Conservation (phyloP, 2,797 vertebrate species). For the Myotis pilosus region DNA sequence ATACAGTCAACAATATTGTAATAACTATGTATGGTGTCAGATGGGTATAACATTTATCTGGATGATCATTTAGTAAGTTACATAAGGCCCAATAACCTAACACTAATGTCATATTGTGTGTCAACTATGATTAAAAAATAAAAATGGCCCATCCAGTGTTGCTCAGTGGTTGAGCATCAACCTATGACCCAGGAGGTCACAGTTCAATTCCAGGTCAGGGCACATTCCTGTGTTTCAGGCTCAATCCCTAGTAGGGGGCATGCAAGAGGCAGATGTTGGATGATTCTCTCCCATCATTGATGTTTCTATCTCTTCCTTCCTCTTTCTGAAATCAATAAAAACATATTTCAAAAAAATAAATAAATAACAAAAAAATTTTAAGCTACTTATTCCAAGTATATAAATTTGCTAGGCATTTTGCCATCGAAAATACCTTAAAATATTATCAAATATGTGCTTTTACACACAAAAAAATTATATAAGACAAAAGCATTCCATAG, state of each 20-base stretch:
- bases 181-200: too few species aligned
- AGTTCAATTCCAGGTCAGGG: too few species aligned
- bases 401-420: background rate
- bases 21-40: background rate
- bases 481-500: background rate
- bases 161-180: too few species aligned
- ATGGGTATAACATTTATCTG: background rate
- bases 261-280: too few species aligned
- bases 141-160: background rate
- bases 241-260: too few species aligned
- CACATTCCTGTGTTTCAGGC: too few species aligned
- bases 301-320: too few species aligned
- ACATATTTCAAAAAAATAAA: too few species aligned
- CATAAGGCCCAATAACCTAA: background rate
- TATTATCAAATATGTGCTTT: background rate
- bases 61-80: background rate
- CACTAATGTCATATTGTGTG: background rate
- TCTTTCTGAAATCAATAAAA: too few species aligned
- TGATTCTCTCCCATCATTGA: too few species aligned
- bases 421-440: conserved; percentile 15
- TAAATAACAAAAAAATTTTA: background rate
- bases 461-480: background rate
- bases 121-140: background rate
- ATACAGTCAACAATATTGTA: background rate
- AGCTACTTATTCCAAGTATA: background rate